Conservation (phyloP, 2,888 invertebrate species). For the Acronicta psi region DNA sequence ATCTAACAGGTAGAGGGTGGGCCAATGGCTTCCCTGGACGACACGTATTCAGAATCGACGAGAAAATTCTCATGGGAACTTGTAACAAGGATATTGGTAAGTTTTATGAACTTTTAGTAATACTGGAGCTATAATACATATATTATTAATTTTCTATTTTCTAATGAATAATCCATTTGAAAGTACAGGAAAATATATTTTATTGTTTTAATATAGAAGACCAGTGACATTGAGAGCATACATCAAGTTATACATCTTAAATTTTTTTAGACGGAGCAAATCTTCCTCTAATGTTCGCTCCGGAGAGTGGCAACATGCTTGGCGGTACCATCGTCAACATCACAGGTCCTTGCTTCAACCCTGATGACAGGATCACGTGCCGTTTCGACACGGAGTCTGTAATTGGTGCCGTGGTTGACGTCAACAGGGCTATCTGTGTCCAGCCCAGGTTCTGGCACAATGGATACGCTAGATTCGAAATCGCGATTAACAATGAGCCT, state of each 20-base stretch:
- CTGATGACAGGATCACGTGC: slow-evolving; percentile 93
- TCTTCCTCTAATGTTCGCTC: slow-evolving; percentile 95
- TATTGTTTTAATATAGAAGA: too few relatives aligned
- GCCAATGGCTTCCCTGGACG: slow-evolving; percentile 96
- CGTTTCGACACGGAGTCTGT: slow-evolving; percentile 95
- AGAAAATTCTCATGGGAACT: slow-evolving; percentile 97
- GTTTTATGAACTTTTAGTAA: slow-evolving; percentile 8
- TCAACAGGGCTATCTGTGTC: slow-evolving; percentile 96
- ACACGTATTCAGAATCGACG: slow-evolving; percentile 98
- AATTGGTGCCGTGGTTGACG: slow-evolving; percentile 92
- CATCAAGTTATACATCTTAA: background rate
- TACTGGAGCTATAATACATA: background rate
- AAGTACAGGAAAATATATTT: too few relatives aligned
- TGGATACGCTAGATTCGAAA: slow-evolving; percentile 95
- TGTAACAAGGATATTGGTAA: slow-evolving; percentile 97
- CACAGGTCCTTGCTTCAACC: slow-evolving; percentile 97
- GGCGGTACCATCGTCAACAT: slow-evolving; percentile 99
- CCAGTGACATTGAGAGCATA: background rate
- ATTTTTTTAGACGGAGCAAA: slow-evolving; percentile 91
- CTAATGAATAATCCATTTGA: too few relatives aligned
- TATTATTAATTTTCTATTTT: background rate
- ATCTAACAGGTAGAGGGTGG: slow-evolving; percentile 95
- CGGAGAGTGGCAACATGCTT: slow-evolving; percentile 98
- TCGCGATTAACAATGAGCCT: slow-evolving; percentile 94
- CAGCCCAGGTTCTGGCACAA: slow-evolving; percentile 96